Conservation (phyloP, 2,888 invertebrate species). For the Amiota communis region DNA sequence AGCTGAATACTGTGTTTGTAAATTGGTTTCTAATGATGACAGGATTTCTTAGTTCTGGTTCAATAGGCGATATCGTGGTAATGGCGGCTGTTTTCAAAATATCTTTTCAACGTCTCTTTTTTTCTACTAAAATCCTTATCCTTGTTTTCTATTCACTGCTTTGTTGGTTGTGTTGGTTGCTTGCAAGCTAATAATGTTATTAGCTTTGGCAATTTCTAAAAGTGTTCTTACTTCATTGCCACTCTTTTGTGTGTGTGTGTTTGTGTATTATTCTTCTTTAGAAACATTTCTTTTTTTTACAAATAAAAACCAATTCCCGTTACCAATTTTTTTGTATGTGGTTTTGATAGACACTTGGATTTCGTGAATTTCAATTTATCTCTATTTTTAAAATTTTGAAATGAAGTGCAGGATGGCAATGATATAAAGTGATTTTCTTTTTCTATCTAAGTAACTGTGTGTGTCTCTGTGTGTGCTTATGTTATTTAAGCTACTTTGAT, state of each 20-base stretch:
- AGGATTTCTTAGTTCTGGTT: no score
- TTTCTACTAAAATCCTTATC: no score
- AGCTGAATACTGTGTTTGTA: no score
- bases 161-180: conserved; percentile 1
- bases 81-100: no score
- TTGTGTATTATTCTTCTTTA: no score
- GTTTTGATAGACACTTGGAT: conserved; percentile 48
- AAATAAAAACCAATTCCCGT: conserved; percentile 9
- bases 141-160: neutral
- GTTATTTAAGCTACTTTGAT: neutral
- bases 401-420: no score
- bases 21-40: no score
- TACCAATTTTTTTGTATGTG: conserved; percentile 11
- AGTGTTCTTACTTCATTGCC: conserved; percentile 48
- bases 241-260: conserved; percentile 35
- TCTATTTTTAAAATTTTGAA: conserved; percentile 16
- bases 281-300: neutral
- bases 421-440: no score
- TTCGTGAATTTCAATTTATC: conserved; percentile 30
- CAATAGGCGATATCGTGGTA: no score
- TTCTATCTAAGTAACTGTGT: neutral
- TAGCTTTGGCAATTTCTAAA: conserved; percentile 53
- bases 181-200: conserved; percentile 48
- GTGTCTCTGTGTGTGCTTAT: neutral
- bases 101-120: no score